Evolutionary conservation across 2,888 invertebrate genomes (phyloP), one percentile per base, ranked within the genome.

Genomic region (Octodonta nipae): DNA sequence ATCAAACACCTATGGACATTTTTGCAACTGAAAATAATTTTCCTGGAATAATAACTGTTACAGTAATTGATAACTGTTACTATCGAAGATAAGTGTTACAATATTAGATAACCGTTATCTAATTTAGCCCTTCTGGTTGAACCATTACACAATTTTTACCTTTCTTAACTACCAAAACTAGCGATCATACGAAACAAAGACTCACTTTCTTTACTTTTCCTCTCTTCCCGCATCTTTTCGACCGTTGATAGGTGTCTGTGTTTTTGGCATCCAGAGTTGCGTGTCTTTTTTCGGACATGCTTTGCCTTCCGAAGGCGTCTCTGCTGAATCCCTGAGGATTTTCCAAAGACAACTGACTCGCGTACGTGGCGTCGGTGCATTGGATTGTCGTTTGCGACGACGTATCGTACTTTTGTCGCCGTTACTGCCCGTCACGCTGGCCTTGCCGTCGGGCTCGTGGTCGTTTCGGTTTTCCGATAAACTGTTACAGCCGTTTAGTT

Each of bases 211-310:
- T 54, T 58, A 34, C 66, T 67, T 34, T 65, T 70, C 11, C 73
- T 62, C 42, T 71, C 70, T 47, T 75, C 73, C 36, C 84, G 64
- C 45, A 78, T 50, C 56, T 81, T 81, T 87, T 86, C 44, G 83
- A 85, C 38, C 82, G 71, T 63, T 92, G 88, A 61, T 93, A 96
- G 1, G 93, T 92, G 53, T 89, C 89, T 0, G 89, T 92, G 58
- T 73, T 83, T 56, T 84, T 85, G 26, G 96, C 95, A 66, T 96
- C 95, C 38, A 91, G 65, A 3, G 91, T 88, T 0, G 92, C 92
- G 64, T 92, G 92, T 28, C 95, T 71, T 60, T 98, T 98, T 64
- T 98, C 96, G 0, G 95, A 95, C 83, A 98, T 93, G 55, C 93
- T 95, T 56, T 93, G 89, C 15, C 96, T 70, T 0, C 93, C 95